These are phyloP conservation scores for Columba livia DNA, from an alignment of 2,113 vertebrate species.

Conservation along the genomic window DNA sequence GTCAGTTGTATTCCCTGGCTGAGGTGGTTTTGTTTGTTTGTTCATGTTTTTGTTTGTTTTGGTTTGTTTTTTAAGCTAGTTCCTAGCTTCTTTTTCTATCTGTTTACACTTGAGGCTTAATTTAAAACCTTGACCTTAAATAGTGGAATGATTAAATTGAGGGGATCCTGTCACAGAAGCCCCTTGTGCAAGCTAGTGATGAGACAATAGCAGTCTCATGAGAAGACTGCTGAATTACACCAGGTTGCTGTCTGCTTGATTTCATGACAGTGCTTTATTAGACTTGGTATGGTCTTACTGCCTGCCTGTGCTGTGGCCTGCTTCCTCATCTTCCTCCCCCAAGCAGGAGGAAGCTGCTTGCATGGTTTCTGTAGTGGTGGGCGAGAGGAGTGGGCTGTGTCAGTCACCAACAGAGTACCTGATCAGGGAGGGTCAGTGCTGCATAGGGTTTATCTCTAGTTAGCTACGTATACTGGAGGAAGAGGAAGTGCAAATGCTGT, in stretches of 20 bases:
- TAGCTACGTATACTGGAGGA: neutral
- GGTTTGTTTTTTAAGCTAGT: neutral
- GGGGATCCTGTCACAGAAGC: neutral
- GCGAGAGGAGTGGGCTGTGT: neutral
- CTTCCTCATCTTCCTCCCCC: rapidly evolving
- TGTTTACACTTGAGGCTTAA: neutral
- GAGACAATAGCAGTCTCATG: rapidly evolving
- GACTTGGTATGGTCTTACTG: neutral
- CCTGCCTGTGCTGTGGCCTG: neutral
- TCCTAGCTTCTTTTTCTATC: neutral
- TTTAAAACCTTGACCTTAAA: neutral
- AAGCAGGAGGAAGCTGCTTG: neutral
- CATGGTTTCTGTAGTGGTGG: neutral
- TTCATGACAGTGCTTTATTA: neutral
- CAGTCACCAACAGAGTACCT: neutral
- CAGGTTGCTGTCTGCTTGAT: neutral
- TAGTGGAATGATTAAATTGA: neutral
- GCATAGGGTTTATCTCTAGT: rapidly evolving
- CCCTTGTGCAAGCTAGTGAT: neutral
- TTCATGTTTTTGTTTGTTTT: neutral
- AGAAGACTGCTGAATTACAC: neutral
- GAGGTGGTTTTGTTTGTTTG: neutral
- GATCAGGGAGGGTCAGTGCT: neutral
- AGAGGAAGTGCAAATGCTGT: rapidly evolving
- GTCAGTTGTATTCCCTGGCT: neutral